phyloP scores from a whole-genome alignment of 2,888 invertebrate species.

The Drosophila infuscata region DNA sequence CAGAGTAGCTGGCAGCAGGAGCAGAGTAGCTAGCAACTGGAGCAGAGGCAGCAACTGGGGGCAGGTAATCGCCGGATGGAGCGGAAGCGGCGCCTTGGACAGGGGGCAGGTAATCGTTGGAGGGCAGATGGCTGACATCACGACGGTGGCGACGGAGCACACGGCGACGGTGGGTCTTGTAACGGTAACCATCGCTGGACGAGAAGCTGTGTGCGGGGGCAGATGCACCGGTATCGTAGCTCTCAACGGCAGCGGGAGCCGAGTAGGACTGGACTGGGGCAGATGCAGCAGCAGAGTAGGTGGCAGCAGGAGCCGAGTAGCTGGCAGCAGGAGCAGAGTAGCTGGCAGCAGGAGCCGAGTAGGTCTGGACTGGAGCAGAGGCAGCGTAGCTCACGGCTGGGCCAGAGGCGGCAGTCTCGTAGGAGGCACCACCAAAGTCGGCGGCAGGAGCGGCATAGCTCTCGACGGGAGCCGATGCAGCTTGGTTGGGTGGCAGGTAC shows the following conservation, averaged over 20 bases:
- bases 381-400: slow-evolving; percentile 40
- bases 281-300: background rate
- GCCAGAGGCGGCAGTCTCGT: slow-evolving; percentile 44
- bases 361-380: slow-evolving; percentile 46
- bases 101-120: slow-evolving; percentile 81
- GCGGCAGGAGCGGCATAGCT: slow-evolving; percentile 35
- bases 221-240: slow-evolving; percentile 70
- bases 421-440: slow-evolving; percentile 29
- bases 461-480: slow-evolving; percentile 54
- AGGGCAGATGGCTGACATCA: slow-evolving; percentile 76
- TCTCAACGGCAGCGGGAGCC: slow-evolving; percentile 39
- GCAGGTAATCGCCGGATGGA: slow-evolving; percentile 67
- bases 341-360: slow-evolving; percentile 35
- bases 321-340: slow-evolving; percentile 71
- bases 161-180: slow-evolving; percentile 77
- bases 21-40: slow-evolving; percentile 50
- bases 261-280: slow-evolving; percentile 48
- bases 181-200: slow-evolving; percentile 79
- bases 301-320: slow-evolving; percentile 20
- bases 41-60: slow-evolving; percentile 57
- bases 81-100: slow-evolving; percentile 65
- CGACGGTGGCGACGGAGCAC: slow-evolving; percentile 79
- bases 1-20: slow-evolving; percentile 38
- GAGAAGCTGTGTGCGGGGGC: slow-evolving; percentile 64
- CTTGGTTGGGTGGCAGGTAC: slow-evolving; percentile 77